These are phyloP conservation scores for Oceanites oceanicus DNA, from an alignment of 2,113 vertebrate species.

Conservation along the genomic window DNA sequence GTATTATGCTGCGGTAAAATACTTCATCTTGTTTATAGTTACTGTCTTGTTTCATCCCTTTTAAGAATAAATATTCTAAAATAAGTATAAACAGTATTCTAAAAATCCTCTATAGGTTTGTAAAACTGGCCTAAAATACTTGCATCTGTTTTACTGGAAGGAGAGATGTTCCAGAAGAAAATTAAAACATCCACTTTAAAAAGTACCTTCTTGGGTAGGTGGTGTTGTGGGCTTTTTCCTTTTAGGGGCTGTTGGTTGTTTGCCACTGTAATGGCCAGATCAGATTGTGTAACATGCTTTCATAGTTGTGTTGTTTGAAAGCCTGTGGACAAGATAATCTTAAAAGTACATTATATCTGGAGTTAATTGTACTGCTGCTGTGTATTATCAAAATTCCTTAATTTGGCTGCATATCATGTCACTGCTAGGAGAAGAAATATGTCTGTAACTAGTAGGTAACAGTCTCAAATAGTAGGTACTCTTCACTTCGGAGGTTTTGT, in stretches of 20 bases:
- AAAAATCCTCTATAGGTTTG: neutral
- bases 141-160: neutral
- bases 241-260: neutral
- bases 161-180: neutral
- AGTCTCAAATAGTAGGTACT: neutral
- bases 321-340: neutral
- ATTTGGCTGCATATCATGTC: neutral
- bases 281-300: neutral
- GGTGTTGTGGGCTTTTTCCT: neutral
- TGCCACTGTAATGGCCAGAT: neutral
- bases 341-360: neutral
- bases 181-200: neutral
- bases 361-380: neutral
- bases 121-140: neutral
- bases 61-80: neutral
- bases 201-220: neutral
- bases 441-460: neutral
- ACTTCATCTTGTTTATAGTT: neutral
- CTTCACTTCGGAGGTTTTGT: neutral
- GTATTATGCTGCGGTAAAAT: neutral
- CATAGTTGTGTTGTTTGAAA: neutral
- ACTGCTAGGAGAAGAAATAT: neutral
- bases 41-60: neutral
- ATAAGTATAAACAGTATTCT: neutral
- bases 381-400: neutral